phyloP scores from a whole-genome alignment of 2,797 vertebrate species.

The Apogon talboti region DNA sequence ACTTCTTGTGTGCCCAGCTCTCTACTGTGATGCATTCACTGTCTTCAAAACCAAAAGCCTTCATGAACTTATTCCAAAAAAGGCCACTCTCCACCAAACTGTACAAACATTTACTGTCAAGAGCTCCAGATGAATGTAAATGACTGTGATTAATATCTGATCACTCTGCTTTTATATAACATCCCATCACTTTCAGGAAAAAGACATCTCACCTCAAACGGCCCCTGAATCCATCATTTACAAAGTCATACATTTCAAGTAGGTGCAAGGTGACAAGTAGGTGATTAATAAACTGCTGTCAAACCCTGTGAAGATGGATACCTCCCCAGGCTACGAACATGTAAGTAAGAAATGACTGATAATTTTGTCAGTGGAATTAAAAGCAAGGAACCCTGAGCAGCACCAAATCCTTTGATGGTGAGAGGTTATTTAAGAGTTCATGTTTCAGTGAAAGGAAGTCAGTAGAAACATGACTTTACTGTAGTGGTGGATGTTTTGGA shows the following conservation, averaged over 20 bases:
- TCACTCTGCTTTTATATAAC: too few species aligned
- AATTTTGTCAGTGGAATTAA: conserved; percentile 35
- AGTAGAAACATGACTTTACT: conserved; percentile 4
- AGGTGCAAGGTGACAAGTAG: too few species aligned
- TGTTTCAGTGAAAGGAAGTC: conserved; percentile 8
- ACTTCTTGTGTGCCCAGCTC: not conserved
- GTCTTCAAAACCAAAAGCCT: not conserved
- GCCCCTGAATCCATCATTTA: conserved; percentile 61
- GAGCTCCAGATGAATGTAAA: too few species aligned
- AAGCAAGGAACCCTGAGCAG: conserved; percentile 41
- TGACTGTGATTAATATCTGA: too few species aligned
- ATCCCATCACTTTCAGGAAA: conserved; percentile 40
- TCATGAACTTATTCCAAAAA: too few species aligned
- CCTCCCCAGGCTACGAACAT: conserved; percentile 55
- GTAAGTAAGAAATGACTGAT: conserved; percentile 52
- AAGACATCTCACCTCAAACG: conserved; percentile 64
- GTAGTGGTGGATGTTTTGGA: not conserved
- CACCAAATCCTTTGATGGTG: conserved; percentile 34
- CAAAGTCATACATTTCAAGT: conserved; percentile 55
- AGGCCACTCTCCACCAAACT: not conserved
- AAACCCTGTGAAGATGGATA: conserved; percentile 58
- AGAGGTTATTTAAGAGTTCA: conserved; percentile 65
- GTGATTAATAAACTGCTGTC: conserved; percentile 78
- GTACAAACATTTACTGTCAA: too few species aligned
- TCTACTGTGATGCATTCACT: conserved; percentile 2